Base-by-base conservation (phyloP, 2,888 invertebrate species). In the Nudaria mundana region DNA sequence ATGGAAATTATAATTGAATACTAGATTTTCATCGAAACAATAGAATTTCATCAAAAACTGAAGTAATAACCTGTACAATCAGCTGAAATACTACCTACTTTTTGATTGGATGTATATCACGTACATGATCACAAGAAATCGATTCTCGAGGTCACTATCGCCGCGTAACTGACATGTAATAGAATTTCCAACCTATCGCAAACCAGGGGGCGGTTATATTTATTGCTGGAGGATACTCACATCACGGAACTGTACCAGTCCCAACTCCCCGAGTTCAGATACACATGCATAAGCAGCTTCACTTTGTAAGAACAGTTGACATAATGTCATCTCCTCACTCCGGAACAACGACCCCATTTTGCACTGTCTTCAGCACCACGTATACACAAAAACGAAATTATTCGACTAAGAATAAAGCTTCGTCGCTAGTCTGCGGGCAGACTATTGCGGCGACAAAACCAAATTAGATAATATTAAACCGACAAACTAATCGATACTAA, bases 281-380 rank as follows among this genome's bases (percentile, higher is more conserved):
- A 99, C 97, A 90, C 98, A 98, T 48, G 97, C 96, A 90, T 99
- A 99, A 11, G 99, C 98, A 41, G 98, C 98, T 90, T 99, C 99
- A 86, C 98, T 97, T 85, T 99, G 99, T 57, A 99, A 91, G 87
- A 98, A 99, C 69, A 99, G 94, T 88, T 99, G 99, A 92, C 98
- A 98, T 83, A 98, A 92, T 73, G 97, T 95, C 98, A 99, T 99
- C 91, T 98, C 97, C 86, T 98, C 98, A 91, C 98, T 98, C 64
- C 98, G 93, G 88, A 98, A 98, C 77, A 98, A 91, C 76, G 97
- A 95, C 81, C 95, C 95, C 96, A 96, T 96, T 63, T 82, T 87
- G 69, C 54, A 66, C 64, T 64, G 48, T 68, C 76, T 47, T 63
- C 52, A 63, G 55, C 67, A 67, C 71, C 51, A 53, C 76, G 79